Evolutionary conservation across 1,140 invertebrate species (phyloP).

Genomic region (Oncopeltus fasciatus): DNA sequence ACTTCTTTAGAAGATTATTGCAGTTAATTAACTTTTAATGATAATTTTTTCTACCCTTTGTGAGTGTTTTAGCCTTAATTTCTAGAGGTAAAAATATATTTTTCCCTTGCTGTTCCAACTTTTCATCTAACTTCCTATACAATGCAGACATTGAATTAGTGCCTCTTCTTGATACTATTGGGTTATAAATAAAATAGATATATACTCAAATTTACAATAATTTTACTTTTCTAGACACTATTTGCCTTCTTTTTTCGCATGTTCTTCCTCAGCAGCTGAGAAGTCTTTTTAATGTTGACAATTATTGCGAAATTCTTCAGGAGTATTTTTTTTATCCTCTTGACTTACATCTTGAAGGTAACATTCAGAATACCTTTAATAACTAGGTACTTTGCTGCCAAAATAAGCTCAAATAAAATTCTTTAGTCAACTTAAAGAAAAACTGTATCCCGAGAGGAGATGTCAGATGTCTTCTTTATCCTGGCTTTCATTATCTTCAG

Average conservation of each 20-base stretch:
- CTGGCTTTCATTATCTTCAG: constrained; percentile 95
- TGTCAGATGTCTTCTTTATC: constrained; percentile 97
- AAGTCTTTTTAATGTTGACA: constrained; percentile 99
- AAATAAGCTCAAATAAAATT: constrained; percentile 45
- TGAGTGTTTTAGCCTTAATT: too few species aligned
- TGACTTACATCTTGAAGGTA: constrained; percentile 97
- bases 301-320: constrained; percentile 96
- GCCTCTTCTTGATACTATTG: too few species aligned
- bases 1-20: too few species aligned
- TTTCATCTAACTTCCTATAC: too few species aligned
- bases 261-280: constrained; percentile 84
- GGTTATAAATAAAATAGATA: too few species aligned
- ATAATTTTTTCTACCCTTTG: too few species aligned
- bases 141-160: too few species aligned
- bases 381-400: constrained; percentile 96
- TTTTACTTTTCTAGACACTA: constrained; percentile 89
- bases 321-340: constrained; percentile 98
- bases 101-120: too few species aligned
- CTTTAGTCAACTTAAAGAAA: constrained; percentile 94
- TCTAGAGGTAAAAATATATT: too few species aligned
- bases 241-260: constrained; percentile 93
- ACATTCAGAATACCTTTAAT: constrained; percentile 95
- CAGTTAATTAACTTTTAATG: too few species aligned
- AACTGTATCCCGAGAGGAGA: constrained; percentile 96
- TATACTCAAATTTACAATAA: too few species aligned